Evolutionary conservation across 2,113 vertebrate species (phyloP), one percentile per base, ranked within the genome.

Genomic region (Zosterops japonicus): DNA sequence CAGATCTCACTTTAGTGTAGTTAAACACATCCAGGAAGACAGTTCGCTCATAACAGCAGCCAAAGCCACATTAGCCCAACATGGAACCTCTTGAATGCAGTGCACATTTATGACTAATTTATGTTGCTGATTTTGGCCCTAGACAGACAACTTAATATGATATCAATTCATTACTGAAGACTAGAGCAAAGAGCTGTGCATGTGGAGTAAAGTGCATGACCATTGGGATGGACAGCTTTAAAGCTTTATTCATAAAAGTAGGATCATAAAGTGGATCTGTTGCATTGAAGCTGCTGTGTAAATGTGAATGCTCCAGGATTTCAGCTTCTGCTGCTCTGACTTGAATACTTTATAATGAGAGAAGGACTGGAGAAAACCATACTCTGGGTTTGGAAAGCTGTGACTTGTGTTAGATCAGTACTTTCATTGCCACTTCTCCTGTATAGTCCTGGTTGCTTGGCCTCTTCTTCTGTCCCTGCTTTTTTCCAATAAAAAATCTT

Each of bases 151-250:
- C 2, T 60, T 74, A 81, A 71, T 82, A 11, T 14, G 7, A 68
- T 50, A 63, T 25, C 76, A 84, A 87, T 79, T 87, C 44, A 89
- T 95, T 94, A 75, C n/a, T 41, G 70, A 89, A 91, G 78, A 49
- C 14, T 24, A 18, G 21, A 91, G 50, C 68, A 81, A 85, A 68
- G 33, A 67, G 19, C 44, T 63, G 7, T 15, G 14, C 57, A 25
- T 33, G 9, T 33, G 27, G 27, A 87, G 23, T 69, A 53, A 86
- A 83, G 46, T 7, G 20, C 12, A 39, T 0, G 8, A 59, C 52
- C 49, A 29, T 12, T 56, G 35, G 29, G 35, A 77, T 35, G 46
- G 25, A 44, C 14, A 39, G 29, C 18, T 82, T 87, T 70, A 72
- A 85, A 89, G 25, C 28, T 70, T 8, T 47, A 11, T 25, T 67